These are phyloP conservation scores for Microcebus jonahi DNA, from an alignment of 2,113 vertebrate species.

Conservation along the genomic window DNA sequence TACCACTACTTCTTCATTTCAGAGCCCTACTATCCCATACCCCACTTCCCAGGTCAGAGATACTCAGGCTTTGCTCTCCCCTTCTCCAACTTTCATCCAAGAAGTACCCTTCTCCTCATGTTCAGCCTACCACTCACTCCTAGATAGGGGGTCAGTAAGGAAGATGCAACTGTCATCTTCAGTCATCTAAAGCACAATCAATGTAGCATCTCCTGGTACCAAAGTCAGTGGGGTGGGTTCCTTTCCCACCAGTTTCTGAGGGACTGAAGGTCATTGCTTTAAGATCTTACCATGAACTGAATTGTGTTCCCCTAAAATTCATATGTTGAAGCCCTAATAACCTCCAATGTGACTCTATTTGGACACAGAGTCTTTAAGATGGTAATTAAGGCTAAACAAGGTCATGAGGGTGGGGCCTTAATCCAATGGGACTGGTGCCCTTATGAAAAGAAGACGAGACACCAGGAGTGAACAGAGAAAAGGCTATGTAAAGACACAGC, in stretches of 20 bases:
- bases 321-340: background rate
- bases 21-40: background rate
- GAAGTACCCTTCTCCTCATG: background rate
- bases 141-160: rapidly evolving
- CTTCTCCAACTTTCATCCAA: background rate
- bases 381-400: background rate
- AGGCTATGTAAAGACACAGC: background rate
- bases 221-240: background rate
- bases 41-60: background rate
- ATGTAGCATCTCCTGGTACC: background rate
- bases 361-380: background rate
- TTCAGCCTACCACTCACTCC: background rate
- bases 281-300: background rate
- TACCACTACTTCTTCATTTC: background rate
- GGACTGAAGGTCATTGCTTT: background rate
- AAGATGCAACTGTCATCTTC: background rate
- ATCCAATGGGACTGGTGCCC: background rate
- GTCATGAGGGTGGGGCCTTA: background rate
- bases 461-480: background rate
- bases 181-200: background rate
- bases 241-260: background rate
- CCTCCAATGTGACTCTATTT: background rate
- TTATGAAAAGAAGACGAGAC: background rate
- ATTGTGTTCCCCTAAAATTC: background rate
- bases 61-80: background rate